Evolutionary conservation across 2,888 invertebrate species (phyloP).

Genomic region (Trichogramma dendrolimi): DNA sequence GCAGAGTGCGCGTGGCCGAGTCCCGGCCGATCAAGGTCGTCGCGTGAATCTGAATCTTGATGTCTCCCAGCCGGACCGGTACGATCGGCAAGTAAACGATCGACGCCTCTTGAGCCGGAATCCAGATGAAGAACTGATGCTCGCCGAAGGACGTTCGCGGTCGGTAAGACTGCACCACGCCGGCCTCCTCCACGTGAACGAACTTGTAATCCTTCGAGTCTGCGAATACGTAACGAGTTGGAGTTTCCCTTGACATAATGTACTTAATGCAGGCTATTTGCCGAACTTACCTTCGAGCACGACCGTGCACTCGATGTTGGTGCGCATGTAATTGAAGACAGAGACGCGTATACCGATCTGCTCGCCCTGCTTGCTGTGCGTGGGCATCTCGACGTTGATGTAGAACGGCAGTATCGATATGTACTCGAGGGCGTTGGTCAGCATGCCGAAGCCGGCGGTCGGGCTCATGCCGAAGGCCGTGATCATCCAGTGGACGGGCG

Average conservation of each 20-base stretch:
- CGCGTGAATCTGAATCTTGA: slow-evolving; percentile 73
- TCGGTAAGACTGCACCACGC: slow-evolving; percentile 79
- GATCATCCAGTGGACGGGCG: slow-evolving; percentile 89
- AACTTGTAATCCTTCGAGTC: slow-evolving; percentile 80
- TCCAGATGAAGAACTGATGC: slow-evolving; percentile 91
- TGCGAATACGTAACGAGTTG: slow-evolving; percentile 58
- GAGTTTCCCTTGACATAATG: too few species aligned
- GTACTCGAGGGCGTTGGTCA: slow-evolving; percentile 77
- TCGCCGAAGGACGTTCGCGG: slow-evolving; percentile 88
- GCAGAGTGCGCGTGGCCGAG: slow-evolving; percentile 61
- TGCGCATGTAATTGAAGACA: slow-evolving; percentile 89
- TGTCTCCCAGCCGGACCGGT: slow-evolving; percentile 72
- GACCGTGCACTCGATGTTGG: slow-evolving; percentile 79
- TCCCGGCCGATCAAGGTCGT: slow-evolving; percentile 71
- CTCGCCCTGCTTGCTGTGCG: slow-evolving; percentile 79
- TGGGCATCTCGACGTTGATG: slow-evolving; percentile 90
- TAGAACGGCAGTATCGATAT: slow-evolving; percentile 89
- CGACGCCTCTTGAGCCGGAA: slow-evolving; percentile 71
- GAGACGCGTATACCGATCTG: slow-evolving; percentile 89
- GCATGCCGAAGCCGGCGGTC: slow-evolving; percentile 80
- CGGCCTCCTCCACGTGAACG: slow-evolving; percentile 85
- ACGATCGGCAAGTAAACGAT: slow-evolving; percentile 89
- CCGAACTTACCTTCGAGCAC: slow-evolving; percentile 60
- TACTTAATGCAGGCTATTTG: not conserved
- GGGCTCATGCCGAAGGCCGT: slow-evolving; percentile 89